Percentiles rank a stretch among this genome's conserved stretches.
Conservation (phyloP, 2,888 invertebrate species). For the Heliconius ethilla region DNA sequence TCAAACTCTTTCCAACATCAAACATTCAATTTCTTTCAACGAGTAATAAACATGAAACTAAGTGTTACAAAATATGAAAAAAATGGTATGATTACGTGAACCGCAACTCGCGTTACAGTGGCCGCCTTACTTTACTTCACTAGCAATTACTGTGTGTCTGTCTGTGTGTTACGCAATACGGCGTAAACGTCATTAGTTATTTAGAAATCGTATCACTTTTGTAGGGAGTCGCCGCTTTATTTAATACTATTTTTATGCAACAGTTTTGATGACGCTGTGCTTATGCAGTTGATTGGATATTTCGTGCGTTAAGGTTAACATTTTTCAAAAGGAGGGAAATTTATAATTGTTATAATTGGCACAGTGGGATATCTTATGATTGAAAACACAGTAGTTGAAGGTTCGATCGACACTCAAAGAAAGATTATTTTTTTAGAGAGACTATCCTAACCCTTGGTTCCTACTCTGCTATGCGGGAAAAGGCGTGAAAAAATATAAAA, state of each 20-base stretch:
- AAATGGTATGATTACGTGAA: constrained; percentile 10
- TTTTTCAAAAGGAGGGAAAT: neutral
- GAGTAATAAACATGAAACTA: neutral
- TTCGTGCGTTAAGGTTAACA: neutral
- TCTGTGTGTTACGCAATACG: constrained; percentile 28
- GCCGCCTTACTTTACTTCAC: constrained; percentile 33
- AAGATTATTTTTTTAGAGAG: neutral
- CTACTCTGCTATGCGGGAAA: no score
- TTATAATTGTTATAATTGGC: neutral
- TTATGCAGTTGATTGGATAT: neutral
- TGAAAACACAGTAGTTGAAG: neutral
- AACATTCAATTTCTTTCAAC: neutral
- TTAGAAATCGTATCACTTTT: constrained; percentile 28
- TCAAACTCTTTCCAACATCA: neutral
- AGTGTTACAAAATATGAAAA: constrained; percentile 29
- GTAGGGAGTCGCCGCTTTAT: constrained; percentile 10
- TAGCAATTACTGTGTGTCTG: constrained; percentile 30
- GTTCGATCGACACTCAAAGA: neutral
- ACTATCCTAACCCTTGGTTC: no score
- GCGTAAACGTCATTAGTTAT: constrained; percentile 32
- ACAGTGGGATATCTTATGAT: neutral
- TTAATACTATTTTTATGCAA: constrained; percentile 8
- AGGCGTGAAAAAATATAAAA: no score
- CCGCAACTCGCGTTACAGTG: constrained; percentile 13
- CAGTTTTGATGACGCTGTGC: neutral